Base-by-base conservation (phyloP, 2,888 invertebrate species). In the Oxytorus armatus region DNA sequence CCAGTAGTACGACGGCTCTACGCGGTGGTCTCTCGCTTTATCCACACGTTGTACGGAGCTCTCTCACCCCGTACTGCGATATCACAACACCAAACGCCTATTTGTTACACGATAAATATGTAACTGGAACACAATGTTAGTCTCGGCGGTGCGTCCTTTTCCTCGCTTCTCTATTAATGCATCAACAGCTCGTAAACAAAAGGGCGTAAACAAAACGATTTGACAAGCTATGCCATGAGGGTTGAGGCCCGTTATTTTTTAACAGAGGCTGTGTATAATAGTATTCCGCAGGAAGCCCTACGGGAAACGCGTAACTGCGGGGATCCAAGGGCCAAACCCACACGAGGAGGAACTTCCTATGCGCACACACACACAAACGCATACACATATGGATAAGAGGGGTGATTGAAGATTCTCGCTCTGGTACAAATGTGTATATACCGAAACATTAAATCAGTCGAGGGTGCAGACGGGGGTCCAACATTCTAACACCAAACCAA, bases 81-180 rank as follows among this genome's bases (percentile, higher is more conserved):
- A 90, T 90, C 90, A 90, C 88, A 90, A 91, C 90, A 90, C 87
- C 86, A 85, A 88, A 90, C 89, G 89, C 90, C 89, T 89, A 88
- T 90, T 90, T 90, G 90, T 90, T 90, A 89, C 87, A 85, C 89
- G 90, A 91, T 90, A 91, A 91, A 91, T 91, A 90, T 90, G 89
- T 90, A 90, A 90, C 89, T 90, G 89, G 88, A 89, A 89, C 88
- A 90, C 89, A 90, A 90, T 89, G 87, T 84, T 78, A 85, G 73
- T 78, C 77, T 66, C 75, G 79, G 66, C 47, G 77, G 75, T 75
- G 75, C 70, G 39, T 74, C 72, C 69, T 57, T 36, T 47, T 7
- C 5, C 36, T 36, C 14, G 29, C 59, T 66, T 49, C 42, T n/a
- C n/a, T n/a, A n/a, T n/a, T n/a, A 5, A 29, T 29, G 5, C 3